Conservation (phyloP, 2,113 vertebrate genomes). For the Grantiella picta region DNA sequence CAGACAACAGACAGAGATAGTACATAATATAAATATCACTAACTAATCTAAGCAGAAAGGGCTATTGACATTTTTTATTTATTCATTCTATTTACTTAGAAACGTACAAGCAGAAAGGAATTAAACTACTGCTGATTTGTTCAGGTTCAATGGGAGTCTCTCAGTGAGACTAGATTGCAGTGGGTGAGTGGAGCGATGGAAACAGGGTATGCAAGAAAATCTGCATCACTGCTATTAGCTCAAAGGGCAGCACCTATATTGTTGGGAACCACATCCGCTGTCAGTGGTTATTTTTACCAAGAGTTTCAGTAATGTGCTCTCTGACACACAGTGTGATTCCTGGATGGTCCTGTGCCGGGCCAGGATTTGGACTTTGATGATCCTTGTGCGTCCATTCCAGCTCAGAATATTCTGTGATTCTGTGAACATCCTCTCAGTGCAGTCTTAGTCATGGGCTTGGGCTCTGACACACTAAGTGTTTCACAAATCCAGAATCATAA, state of each 20-base stretch:
- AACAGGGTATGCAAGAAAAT: not conserved
- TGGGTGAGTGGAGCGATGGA: not conserved
- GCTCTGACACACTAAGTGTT: not conserved
- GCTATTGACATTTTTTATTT: not conserved
- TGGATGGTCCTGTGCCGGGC: not conserved
- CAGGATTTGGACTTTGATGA: not conserved
- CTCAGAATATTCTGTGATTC: not conserved
- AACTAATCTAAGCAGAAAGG: not conserved
- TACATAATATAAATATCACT: not conserved
- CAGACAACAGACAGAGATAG: not conserved
- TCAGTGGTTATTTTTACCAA: not conserved
- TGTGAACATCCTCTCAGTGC: not conserved
- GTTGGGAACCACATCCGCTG: not conserved
- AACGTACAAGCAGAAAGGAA: not conserved
- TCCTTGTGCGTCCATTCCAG: not conserved
- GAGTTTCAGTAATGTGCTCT: not conserved
- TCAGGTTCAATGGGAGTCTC: not conserved
- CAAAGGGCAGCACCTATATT: not conserved
- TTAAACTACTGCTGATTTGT: not conserved
- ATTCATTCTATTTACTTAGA: not conserved
- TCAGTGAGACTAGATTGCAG: not conserved
- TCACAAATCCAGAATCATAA: not conserved
- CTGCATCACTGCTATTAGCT: not conserved
- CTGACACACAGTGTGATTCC: not conserved
- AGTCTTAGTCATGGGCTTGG: not conserved